Evolutionary conservation across 2,113 vertebrate species (phyloP), one percentile per base, ranked within the genome.

Genomic region (Chinchilla lanigera): DNA sequence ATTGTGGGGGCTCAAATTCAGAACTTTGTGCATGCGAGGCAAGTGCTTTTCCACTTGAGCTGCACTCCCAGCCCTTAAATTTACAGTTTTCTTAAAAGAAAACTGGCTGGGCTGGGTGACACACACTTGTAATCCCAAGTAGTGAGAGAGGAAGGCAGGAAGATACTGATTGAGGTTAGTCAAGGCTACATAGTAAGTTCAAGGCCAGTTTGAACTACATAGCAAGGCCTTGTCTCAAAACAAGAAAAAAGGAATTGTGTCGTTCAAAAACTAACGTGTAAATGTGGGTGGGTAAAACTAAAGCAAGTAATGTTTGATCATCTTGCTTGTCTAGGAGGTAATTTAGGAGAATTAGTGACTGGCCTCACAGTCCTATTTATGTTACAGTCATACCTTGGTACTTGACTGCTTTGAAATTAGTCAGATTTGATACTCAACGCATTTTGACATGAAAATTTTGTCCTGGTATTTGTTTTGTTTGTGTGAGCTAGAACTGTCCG

Each of bases 231-330:
- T 86, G 61, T 41, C 33, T 90, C 92, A 92, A 38, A 61, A 61
- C 26, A 95, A 63, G 26, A 22, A 73, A 44, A 44, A 69, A n/a
- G 16, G 2, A 69, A 69, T n/a, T 69, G 38, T 10, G 7, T 92
- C 92, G 24, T 89, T 95, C 94, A 96, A 69, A 96, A 96, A 65
- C 50, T 24, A 95, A 26, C 6, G 28, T 87, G 4, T 88, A 78
- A 93, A 89, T 5, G 30, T 54, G 10, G 8, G 8, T 41, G 14
- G 26, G 2, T 12, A 7, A 20, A 91, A 86, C n/a, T 94, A 84
- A 86, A 94, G 13, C 11, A 83, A 96, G 54, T 63, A 89, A 84
- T 61, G 56, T 94, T 80, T 94, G 47, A 80, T 30, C 80, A 16
- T 60, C 7, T 69, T 95, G 30, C 28, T 50, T 80, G 1, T 9